These are phyloP conservation scores for Zaprionus davidi DNA, from an alignment of 1,140 invertebrate genomes.

Conservation along the genomic window DNA sequence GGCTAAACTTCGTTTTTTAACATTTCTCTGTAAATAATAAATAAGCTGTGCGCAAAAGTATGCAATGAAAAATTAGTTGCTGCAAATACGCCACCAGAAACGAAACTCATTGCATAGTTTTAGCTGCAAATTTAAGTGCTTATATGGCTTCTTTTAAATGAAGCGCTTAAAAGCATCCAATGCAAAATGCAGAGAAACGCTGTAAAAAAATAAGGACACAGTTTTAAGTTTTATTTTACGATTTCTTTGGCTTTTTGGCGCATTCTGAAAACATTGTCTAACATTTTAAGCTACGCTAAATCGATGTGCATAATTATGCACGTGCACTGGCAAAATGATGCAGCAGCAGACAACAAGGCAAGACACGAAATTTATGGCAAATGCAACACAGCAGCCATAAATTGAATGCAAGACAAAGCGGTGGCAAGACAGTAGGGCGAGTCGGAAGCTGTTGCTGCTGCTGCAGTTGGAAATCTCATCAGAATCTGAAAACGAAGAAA, in stretches of 20 bases:
- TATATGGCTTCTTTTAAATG: background rate
- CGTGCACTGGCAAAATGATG: conserved; percentile 46
- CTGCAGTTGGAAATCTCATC: conserved; percentile 64
- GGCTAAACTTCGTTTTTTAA: no score
- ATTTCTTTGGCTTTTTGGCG: background rate
- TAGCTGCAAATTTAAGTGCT: conserved; percentile 10
- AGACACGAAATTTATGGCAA: conserved; percentile 61
- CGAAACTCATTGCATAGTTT: conserved; percentile 32
- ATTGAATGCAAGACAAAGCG: conserved; percentile 65
- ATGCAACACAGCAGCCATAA: conserved; percentile 62
- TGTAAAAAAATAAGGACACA: background rate
- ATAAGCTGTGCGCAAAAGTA: conserved; percentile 50
- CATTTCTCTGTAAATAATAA: background rate
- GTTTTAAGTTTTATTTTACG: background rate
- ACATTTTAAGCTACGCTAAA: background rate
- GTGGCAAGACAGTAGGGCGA: background rate
- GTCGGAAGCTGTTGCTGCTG: background rate
- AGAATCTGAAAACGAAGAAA: conserved; percentile 58
- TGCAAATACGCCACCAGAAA: background rate
- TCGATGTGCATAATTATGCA: conserved; percentile 60
- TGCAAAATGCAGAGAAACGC: background rate
- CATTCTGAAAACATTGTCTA: conserved; percentile 1
- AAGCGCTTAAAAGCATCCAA: background rate
- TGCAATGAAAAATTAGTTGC: conserved; percentile 23
- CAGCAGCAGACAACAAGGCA: conserved; percentile 47